These are phyloP conservation scores for Benitochromis conjunctus DNA, from an alignment of 2,113 vertebrate species.

Conservation along the genomic window DNA sequence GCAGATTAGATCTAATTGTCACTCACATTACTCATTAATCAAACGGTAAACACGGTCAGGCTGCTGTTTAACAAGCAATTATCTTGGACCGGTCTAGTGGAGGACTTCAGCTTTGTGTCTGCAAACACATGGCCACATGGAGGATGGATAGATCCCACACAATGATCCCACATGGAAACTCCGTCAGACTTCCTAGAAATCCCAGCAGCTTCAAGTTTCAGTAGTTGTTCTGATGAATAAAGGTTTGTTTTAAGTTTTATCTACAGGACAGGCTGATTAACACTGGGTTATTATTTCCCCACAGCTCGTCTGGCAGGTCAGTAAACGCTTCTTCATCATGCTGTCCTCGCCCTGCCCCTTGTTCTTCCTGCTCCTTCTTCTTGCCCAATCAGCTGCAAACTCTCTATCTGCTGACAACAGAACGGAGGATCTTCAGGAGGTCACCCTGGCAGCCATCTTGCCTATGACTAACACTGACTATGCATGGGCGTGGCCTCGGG, in stretches of 20 bases:
- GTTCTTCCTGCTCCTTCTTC: not conserved
- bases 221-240: not conserved
- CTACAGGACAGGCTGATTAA: not conserved
- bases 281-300: not conserved
- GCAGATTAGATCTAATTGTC: not conserved
- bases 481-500: slow-evolving; percentile 90
- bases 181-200: not conserved
- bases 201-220: not conserved
- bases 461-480: slow-evolving; percentile 83
- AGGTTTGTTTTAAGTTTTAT: not conserved
- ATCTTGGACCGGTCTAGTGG: not conserved
- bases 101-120: not conserved
- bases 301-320: slow-evolving; percentile 9
- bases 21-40: not conserved
- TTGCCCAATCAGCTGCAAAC: not conserved
- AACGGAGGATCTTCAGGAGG: slow-evolving; percentile 17
- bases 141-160: not conserved
- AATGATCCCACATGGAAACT: not conserved
- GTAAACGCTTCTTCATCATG: not conserved
- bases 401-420: not conserved
- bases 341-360: not conserved
- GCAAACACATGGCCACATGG: not conserved
- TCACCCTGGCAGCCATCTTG: slow-evolving; percentile 86
- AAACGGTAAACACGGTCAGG: not conserved
- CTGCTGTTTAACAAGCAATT: slow-evolving; percentile 13